A percentile compares a stretch with the other conserved stretches of the same genome.
These are phyloP conservation scores for Hyposmocoma kahamanoa DNA, from an alignment of 1,140 invertebrate species.

Conservation along the genomic window DNA sequence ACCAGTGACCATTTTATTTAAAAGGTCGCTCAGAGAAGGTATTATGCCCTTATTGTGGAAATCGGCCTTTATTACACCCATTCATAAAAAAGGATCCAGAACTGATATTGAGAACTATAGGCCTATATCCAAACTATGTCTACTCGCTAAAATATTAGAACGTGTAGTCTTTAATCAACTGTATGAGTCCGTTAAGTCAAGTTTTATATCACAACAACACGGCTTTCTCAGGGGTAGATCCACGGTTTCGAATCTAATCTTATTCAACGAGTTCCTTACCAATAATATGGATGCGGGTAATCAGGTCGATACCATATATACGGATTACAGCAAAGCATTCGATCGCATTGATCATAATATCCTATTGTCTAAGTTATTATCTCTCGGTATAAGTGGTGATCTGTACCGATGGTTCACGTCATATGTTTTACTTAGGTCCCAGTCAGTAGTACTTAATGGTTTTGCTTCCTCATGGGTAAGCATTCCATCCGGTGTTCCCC, in stretches of 20 bases:
- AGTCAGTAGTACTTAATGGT: slow-evolving; percentile 1
- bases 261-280: not conserved
- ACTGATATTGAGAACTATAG: slow-evolving; percentile 4
- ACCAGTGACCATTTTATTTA: slow-evolving; percentile 6
- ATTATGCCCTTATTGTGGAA: slow-evolving; percentile 7
- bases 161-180: slow-evolving; percentile 13
- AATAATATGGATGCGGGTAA: not conserved
- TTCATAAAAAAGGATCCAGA: slow-evolving; percentile 17
- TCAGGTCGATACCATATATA: not conserved
- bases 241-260: not conserved
- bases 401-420: slow-evolving; percentile 2
- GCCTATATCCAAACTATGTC: slow-evolving; percentile 12
- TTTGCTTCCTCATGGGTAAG: not conserved
- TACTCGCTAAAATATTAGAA: slow-evolving; percentile 17
- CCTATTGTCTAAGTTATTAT: not conserved
- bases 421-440: not conserved
- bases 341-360: slow-evolving; percentile 1
- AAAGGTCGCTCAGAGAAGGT: not conserved
- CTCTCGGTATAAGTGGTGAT: not conserved
- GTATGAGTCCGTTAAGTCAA: too few relatives aligned
- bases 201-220: too few relatives aligned
- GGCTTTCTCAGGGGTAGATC: not conserved
- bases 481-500: not conserved
- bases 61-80: slow-evolving; percentile 11
- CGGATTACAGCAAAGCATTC: not conserved